phyloP scores from a whole-genome alignment of 2,888 invertebrate genomes.

The Apamea epomidion region DNA sequence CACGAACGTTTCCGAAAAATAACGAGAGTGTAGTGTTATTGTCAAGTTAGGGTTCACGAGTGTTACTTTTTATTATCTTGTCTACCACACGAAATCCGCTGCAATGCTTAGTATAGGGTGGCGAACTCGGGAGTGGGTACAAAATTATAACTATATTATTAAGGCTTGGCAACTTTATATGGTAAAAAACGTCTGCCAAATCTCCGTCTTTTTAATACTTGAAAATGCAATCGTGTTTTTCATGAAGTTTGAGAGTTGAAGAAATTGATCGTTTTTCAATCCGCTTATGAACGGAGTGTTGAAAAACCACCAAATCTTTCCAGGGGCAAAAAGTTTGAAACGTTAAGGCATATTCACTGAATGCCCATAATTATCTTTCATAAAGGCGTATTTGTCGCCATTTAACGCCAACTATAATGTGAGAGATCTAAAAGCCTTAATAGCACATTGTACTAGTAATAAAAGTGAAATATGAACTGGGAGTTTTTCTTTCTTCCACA shows the following conservation, averaged over 20 bases:
- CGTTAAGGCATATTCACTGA: neutral
- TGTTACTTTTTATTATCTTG: conserved; percentile 25
- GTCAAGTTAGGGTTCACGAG: neutral
- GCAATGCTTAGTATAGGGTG: neutral
- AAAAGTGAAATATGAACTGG: conserved; percentile 45
- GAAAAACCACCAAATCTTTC: neutral
- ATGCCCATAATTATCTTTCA: neutral
- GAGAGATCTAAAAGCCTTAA: conserved; percentile 32
- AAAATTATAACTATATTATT: neutral
- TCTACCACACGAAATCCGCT: neutral
- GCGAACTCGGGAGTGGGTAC: neutral
- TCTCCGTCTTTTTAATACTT: neutral
- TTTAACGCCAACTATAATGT: conserved; percentile 23
- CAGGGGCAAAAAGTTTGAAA: neutral
- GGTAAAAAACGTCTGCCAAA: neutral
- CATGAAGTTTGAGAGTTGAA: too few species aligned
- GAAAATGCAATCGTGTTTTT: neutral
- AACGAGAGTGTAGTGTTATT: conserved; percentile 22
- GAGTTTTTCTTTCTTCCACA: conserved; percentile 12
- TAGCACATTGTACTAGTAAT: conserved; percentile 37
- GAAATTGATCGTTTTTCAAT: neutral
- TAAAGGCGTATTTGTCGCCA: neutral
- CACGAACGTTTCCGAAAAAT: conserved; percentile 26
- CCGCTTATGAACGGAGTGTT: neutral
- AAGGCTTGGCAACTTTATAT: neutral